Evolutionary conservation across 2,888 invertebrate genomes (phyloP).

Genomic region (Xylota segnis): DNA sequence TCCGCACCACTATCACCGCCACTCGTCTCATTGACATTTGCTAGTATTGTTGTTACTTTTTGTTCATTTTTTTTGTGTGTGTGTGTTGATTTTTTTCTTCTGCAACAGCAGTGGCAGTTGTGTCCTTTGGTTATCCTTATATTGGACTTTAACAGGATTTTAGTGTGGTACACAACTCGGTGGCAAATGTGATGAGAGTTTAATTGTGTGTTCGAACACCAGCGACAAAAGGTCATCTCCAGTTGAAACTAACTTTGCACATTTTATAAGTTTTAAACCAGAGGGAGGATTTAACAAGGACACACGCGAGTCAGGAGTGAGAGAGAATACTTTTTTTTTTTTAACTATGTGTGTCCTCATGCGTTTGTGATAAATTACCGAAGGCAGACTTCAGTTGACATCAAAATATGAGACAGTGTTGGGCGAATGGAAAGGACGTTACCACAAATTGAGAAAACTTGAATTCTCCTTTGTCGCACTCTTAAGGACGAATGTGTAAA

Average conservation of each 20-base stretch:
- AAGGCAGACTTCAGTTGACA: constrained; percentile 4
- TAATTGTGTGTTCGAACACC: constrained; percentile 55
- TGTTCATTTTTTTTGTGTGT: not conserved
- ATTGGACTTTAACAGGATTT: constrained; percentile 38
- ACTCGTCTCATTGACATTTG: constrained; percentile 15
- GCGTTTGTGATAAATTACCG: constrained; percentile 24
- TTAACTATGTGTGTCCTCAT: not conserved
- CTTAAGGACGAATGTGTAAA: constrained; percentile 16
- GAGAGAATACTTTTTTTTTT: constrained; percentile 11
- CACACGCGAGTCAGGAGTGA: not conserved
- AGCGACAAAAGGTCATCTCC: constrained; percentile 45
- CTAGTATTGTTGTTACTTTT: not conserved
- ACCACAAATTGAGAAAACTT: constrained; percentile 43
- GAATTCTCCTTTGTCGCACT: not conserved
- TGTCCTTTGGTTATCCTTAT: constrained; percentile 35
- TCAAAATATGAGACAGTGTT: not conserved
- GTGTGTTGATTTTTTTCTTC: not conserved
- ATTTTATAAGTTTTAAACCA: constrained; percentile 18
- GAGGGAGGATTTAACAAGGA: constrained; percentile 20
- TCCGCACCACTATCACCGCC: constrained; percentile 7
- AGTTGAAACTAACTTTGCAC: constrained; percentile 33
- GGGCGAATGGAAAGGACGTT: constrained; percentile 16
- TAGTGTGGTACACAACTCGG: constrained; percentile 45
- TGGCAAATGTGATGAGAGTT: constrained; percentile 55
- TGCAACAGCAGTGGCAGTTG: constrained; percentile 15